Percentiles rank a stretch among this genome's conserved stretches.
Conservation (phyloP, 2,113 vertebrate genomes). For the Semnopithecus entellus region DNA sequence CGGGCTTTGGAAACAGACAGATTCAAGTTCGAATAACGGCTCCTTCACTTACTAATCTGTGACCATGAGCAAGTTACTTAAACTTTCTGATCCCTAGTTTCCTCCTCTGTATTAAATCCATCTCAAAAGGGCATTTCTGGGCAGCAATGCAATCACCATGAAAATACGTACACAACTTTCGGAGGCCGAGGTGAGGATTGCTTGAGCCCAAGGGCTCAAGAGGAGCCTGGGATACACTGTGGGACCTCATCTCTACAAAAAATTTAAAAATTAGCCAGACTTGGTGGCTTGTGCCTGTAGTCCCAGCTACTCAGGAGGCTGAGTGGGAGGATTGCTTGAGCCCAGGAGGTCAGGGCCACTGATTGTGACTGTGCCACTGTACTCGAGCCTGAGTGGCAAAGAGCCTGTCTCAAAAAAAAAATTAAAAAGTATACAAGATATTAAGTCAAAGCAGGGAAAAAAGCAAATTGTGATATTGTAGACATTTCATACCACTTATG, state of each 20-base stretch:
- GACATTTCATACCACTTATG: neutral
- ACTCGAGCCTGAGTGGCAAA: no score
- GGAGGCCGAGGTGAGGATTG: no score
- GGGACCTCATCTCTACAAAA: no score
- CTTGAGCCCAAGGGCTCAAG: no score
- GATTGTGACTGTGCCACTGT: no score
- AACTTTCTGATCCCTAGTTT: constrained; percentile 1
- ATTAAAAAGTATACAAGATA: neutral
- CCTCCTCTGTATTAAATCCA: neutral
- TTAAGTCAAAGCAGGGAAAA: neutral
- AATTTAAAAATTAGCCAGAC: no score
- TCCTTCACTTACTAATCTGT: neutral
- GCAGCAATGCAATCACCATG: neutral
- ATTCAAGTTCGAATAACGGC: neutral
- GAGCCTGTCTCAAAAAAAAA: no score
- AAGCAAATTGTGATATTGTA: neutral
- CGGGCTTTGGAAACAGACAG: neutral
- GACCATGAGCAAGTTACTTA: neutral
- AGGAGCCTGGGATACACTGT: no score
- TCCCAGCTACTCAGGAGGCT: no score
- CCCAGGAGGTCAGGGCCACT: no score
- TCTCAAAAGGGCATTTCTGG: neutral
- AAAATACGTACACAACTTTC: neutral
- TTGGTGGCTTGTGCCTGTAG: no score
- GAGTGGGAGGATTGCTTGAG: no score